phyloP scores from a whole-genome alignment of 2,797 vertebrate species.

The Peromyscus eremicus region DNA sequence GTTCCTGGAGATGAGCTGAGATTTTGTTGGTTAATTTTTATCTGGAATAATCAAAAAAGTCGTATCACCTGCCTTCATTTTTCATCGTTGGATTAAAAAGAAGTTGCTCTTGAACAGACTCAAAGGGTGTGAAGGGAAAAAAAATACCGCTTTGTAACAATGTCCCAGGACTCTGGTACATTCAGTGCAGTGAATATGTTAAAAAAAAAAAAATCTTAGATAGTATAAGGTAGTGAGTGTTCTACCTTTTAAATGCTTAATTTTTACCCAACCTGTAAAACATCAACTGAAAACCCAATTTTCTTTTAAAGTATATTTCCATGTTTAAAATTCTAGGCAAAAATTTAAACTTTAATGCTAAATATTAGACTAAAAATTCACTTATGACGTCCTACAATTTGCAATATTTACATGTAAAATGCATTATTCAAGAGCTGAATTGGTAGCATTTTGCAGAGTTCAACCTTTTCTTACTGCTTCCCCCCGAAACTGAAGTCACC shows the following conservation, averaged over 20 bases:
- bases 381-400: constrained; percentile 85
- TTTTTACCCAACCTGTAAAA: constrained; percentile 29
- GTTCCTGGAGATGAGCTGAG: constrained; percentile 4
- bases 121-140: neutral
- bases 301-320: constrained; percentile 78
- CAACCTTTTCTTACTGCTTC: constrained; percentile 75
- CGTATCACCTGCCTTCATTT: neutral
- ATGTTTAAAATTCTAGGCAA: constrained; percentile 80
- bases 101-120: constrained; percentile 28
- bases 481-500: constrained; percentile 66
- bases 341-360: constrained; percentile 88
- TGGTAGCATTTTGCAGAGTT: constrained; percentile 77
- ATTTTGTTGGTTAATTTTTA: neutral
- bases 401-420: constrained; percentile 86
- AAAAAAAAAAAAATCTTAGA: constrained; percentile 39
- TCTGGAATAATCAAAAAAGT: constrained; percentile 43
- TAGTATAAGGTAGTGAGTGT: neutral
- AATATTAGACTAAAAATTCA: constrained; percentile 87
- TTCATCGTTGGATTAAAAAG: neutral
- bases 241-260: constrained; percentile 51
- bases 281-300: constrained; percentile 53
- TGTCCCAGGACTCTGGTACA: constrained; percentile 16
- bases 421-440: constrained; percentile 85
- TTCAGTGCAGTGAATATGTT: neutral
- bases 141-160: neutral